Conservation (phyloP, 1,140 invertebrate genomes). For the Zaprionus gabonicus region DNA sequence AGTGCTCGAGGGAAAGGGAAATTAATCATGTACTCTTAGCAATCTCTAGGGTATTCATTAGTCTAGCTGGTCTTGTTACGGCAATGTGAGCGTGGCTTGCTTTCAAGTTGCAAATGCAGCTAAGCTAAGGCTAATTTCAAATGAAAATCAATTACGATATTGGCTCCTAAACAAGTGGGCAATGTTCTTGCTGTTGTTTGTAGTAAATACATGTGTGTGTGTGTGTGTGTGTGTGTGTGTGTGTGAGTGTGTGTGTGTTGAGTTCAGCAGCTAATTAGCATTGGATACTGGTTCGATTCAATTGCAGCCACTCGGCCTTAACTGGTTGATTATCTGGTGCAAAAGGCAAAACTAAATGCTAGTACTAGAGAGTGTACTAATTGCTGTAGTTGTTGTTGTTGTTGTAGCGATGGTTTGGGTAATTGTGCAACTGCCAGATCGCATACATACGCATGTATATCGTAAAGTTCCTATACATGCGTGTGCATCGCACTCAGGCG, state of each 20-base stretch:
- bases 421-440: constrained; percentile 54
- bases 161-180: background rate
- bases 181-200: constrained; percentile 5
- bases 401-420: constrained; percentile 26
- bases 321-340: constrained; percentile 47
- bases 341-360: constrained; percentile 66
- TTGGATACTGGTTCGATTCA: constrained; percentile 44
- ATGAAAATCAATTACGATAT: constrained; percentile 10
- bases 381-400: constrained; percentile 23
- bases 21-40: background rate
- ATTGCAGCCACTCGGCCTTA: constrained; percentile 35
- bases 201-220: constrained; percentile 38
- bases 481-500: background rate
- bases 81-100: constrained; percentile 19
- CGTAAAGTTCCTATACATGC: constrained; percentile 4
- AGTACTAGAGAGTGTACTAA: constrained; percentile 70
- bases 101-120: background rate
- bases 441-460: constrained; percentile 52
- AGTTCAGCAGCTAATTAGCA: constrained; percentile 76
- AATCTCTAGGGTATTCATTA: background rate
- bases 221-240: constrained; percentile 38
- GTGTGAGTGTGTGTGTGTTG: constrained; percentile 20
- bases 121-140: constrained; percentile 47
- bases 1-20: background rate
- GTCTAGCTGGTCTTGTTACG: background rate